Percentiles rank a stretch among this genome's conserved stretches.
Conservation (phyloP, 2,888 invertebrate species). For the Punctoribates punctum region DNA sequence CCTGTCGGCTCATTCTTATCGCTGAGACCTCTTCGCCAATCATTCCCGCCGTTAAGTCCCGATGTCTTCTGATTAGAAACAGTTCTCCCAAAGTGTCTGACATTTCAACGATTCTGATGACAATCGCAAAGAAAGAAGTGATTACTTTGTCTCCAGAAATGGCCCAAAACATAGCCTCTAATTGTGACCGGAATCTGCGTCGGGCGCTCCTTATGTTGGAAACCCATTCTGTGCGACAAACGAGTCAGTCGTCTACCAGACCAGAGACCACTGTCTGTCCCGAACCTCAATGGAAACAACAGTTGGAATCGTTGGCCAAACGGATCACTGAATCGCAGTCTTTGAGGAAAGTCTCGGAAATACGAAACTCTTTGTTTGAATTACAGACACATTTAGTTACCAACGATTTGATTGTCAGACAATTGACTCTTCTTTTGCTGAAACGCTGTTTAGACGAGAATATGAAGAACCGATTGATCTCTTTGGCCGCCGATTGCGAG, state of each 20-base stretch:
- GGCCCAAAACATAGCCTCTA: conserved; percentile 70
- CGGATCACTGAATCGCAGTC: conserved; percentile 82
- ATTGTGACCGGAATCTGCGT: conserved; percentile 81
- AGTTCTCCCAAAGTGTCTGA: conserved; percentile 78
- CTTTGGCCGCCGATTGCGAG: conserved; percentile 83
- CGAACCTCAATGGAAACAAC: conserved; percentile 4
- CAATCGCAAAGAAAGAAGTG: conserved; percentile 75
- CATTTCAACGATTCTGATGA: conserved; percentile 54
- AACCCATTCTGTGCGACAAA: conserved; percentile 8
- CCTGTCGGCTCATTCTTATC: conserved; percentile 87
- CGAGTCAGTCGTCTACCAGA: not conserved
- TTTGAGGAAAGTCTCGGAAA: conserved; percentile 59
- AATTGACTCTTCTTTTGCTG: conserved; percentile 75
- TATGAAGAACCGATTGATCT: conserved; percentile 77
- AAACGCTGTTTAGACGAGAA: conserved; percentile 70
- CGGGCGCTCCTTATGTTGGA: conserved; percentile 78
- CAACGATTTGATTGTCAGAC: conserved; percentile 82
- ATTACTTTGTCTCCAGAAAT: conserved; percentile 71
- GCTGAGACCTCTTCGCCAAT: conserved; percentile 92
- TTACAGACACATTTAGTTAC: conserved; percentile 90
- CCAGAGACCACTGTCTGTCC: not conserved
- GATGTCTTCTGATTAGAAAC: conserved; percentile 88
- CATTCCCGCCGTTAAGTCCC: conserved; percentile 91
- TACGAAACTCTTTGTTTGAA: conserved; percentile 67
- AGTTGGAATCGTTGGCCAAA: conserved; percentile 75